Evolutionary conservation across 1,140 invertebrate genomes (phyloP), one percentile per base, ranked within the genome.

Genomic region (Bombus picipes): DNA sequence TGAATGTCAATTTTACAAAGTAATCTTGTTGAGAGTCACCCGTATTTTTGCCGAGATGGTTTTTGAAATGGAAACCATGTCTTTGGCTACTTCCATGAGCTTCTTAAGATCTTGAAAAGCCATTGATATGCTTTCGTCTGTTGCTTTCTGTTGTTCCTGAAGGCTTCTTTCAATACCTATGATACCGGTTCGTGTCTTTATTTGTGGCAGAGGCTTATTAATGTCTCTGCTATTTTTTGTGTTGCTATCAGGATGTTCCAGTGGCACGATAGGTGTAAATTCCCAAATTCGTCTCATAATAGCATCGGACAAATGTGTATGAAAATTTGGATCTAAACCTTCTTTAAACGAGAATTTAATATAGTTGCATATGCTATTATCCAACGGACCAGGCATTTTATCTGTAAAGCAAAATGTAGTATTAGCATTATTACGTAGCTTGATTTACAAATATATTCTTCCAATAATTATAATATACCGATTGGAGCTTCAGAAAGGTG

Each of bases 51-150:
- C 96, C 65, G 99, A 98, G 92, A 99, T 99, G 84, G 96, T 98
- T 94, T 98, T 98, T 1, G 98, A 98, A 88, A 99, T 95, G 5
- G 96, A 94, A 34, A 99, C 99, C 99, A 99, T 99, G 87, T 99
- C 99, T 95, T 99, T 98, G 9, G 99, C 99, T 97, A 98, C 99
- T 81, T 96, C 97, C 97, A 99, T 99, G 1, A 99, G 95, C 92
- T 98, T 98, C 92, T 96, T 98, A 34, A 99, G 96, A 96, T 99
- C 99, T 96, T 99, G 97, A 96, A 99, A 99, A 32, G 99, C 99
- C 87, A 97, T 95, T 41, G 96, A 97, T 90, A 99, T 99, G 94
- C 97, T 98, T 91, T 98, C 97, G 95, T 99, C 98, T 1, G 98
- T 99, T 39, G 97, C 97, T 94, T 98, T 97, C 66, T 99, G 97